Evolutionary conservation across 2,888 invertebrate species (phyloP).

Genomic region (Drosophila koepferae): DNA sequence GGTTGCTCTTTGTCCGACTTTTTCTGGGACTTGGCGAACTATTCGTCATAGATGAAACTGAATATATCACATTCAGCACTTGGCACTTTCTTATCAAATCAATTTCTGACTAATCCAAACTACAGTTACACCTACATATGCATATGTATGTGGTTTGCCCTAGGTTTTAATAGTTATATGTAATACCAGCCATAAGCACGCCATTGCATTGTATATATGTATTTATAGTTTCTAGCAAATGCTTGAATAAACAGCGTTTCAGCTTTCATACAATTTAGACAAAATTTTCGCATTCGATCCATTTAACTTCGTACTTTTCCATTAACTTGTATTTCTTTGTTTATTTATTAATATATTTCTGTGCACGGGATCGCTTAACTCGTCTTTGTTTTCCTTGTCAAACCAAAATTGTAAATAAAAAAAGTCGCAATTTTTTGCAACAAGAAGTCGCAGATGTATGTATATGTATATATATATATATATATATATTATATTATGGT

Average conservation of each 20-base stretch:
- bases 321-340: conserved; percentile 42
- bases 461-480: too few relatives aligned
- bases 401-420: conserved; percentile 32
- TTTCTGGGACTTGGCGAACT: conserved; percentile 10
- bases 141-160: neutral
- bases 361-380: conserved; percentile 29
- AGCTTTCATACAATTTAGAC: neutral
- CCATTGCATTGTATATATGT: conserved; percentile 1
- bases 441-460: conserved; percentile 10
- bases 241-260: neutral
- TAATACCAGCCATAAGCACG: conserved; percentile 2
- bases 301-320: conserved; percentile 5
- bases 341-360: conserved; percentile 53
- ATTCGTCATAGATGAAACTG: conserved; percentile 36
- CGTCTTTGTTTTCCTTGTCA: conserved; percentile 43
- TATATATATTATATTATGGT: too few relatives aligned
- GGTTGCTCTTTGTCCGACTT: conserved; percentile 5
- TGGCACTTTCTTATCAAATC: conserved; percentile 25
- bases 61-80: conserved; percentile 17
- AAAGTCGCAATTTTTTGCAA: conserved; percentile 38
- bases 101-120: conserved; percentile 20
- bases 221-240: neutral
- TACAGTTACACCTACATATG: neutral
- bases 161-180: neutral
- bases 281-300: neutral